A percentile compares a stretch with the other conserved stretches of the same genome.
Conservation (phyloP, 2,797 vertebrate species). For the Epinephelus malabaricus region DNA sequence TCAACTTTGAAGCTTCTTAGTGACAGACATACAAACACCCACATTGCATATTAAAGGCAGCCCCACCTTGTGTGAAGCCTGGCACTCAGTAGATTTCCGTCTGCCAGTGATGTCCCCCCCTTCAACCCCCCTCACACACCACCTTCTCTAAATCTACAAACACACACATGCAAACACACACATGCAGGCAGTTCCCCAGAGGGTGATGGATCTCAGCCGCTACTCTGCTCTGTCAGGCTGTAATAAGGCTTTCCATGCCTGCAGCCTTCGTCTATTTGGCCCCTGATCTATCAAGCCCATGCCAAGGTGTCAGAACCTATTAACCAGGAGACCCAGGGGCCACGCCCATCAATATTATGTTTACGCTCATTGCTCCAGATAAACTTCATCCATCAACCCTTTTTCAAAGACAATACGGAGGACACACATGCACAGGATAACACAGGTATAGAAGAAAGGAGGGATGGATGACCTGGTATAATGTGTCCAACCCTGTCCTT, state of each 20-base stretch:
- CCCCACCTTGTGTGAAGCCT: constrained; percentile 49
- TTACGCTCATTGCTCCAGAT: constrained; percentile 64
- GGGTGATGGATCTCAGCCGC: constrained; percentile 71
- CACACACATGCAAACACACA: constrained; percentile 58
- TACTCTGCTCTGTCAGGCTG: constrained; percentile 63
- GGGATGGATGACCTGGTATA: neutral
- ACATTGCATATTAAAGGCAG: constrained; percentile 37
- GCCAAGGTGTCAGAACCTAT: constrained; percentile 72
- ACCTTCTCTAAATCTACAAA: constrained; percentile 53
- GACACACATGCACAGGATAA: neutral
- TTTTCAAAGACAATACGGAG: constrained; percentile 13
- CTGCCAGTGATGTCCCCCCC: constrained; percentile 45
- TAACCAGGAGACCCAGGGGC: constrained; percentile 66
- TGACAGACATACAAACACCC: constrained; percentile 27
- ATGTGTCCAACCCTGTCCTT: constrained; percentile 8
- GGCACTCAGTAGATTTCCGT: constrained; percentile 53
- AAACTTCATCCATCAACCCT: constrained; percentile 56
- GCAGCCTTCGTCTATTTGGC: constrained; percentile 65
- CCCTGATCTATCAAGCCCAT: constrained; percentile 74
- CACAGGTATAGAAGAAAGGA: neutral
- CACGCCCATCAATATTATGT: constrained; percentile 66
- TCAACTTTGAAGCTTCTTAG: constrained; percentile 23
- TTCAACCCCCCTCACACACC: constrained; percentile 9
- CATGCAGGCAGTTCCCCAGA: constrained; percentile 58
- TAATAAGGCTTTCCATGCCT: constrained; percentile 73